phyloP scores from a whole-genome alignment of 2,113 vertebrate species.

The Orycteropus afer region DNA sequence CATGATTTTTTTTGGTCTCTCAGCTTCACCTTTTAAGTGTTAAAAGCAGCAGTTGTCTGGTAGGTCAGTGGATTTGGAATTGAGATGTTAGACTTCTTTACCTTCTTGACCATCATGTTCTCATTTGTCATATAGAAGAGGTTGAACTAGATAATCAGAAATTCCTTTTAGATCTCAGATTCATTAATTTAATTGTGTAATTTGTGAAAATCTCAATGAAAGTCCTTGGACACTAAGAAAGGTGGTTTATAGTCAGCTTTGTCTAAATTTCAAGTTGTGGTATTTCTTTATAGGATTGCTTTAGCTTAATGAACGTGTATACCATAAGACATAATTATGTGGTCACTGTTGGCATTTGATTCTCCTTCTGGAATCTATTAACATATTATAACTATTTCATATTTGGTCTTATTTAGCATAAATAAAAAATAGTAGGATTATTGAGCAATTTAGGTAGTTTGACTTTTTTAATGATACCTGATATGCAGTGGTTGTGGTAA shows the following conservation, averaged over 20 bases:
- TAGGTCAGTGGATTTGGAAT: neutral
- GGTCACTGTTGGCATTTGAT: neutral
- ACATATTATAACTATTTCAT: neutral
- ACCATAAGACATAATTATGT: neutral
- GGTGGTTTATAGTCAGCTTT: neutral
- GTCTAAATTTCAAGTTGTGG: neutral
- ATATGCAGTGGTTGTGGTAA: neutral
- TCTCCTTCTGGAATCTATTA: neutral
- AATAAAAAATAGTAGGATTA: neutral
- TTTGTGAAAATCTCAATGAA: slow-evolving; percentile 15
- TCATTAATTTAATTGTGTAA: neutral
- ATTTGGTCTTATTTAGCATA: neutral
- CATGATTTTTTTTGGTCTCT: too few relatives aligned
- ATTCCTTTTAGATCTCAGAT: neutral
- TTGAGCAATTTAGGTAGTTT: neutral
- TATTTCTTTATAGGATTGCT: neutral
- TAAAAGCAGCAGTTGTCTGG: neutral
- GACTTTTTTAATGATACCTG: neutral
- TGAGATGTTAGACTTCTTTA: neutral
- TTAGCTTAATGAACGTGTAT: neutral
- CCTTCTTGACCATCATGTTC: neutral
- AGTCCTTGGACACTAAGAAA: neutral
- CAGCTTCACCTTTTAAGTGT: too few relatives aligned
- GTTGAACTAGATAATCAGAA: neutral
- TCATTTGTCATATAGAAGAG: neutral